Conservation (phyloP, 2,797 vertebrate genomes). For the Naso thynnoides region DNA sequence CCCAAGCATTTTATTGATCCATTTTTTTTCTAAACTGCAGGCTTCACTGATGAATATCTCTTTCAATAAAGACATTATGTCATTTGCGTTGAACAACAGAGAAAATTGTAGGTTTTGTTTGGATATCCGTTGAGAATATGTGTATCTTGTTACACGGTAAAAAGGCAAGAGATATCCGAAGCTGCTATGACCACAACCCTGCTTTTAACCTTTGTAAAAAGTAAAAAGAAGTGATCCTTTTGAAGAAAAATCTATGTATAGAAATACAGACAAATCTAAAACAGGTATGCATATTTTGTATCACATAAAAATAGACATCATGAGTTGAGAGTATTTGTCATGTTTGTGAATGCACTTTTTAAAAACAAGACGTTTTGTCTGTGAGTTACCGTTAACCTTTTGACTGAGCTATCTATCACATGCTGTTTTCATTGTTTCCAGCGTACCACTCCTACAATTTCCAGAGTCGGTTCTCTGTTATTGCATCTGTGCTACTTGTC, state of each 20-base stretch:
- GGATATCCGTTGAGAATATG: conserved; percentile 82
- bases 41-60: conserved; percentile 91
- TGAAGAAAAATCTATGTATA: conserved; percentile 90
- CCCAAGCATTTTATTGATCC: conserved; percentile 92
- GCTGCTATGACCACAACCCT: conserved; percentile 98
- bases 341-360: conserved; percentile 99
- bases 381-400: conserved; percentile 92
- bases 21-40: conserved; percentile 93
- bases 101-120: conserved; percentile 90
- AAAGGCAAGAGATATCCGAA: conserved; percentile 88
- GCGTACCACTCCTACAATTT: conserved; percentile 82
- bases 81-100: conserved; percentile 80
- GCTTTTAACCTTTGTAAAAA: conserved; percentile 93
- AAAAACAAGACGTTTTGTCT: conserved; percentile 97
- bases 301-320: conserved; percentile 89
- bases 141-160: conserved; percentile 75
- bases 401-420: conserved; percentile 92
- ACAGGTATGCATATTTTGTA: conserved; percentile 91
- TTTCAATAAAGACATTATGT: conserved; percentile 90
- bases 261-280: conserved; percentile 94
- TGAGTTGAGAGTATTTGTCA: conserved; percentile 97
- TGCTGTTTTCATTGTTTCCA: conserved; percentile 85
- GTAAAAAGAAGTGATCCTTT: conserved; percentile 86
- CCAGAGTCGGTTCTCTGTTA: conserved; percentile 79
- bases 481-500: conserved; percentile 80